phyloP scores from a whole-genome alignment of 92 coral and sea anemone genomes.

The Bergia puertoricense region DNA sequence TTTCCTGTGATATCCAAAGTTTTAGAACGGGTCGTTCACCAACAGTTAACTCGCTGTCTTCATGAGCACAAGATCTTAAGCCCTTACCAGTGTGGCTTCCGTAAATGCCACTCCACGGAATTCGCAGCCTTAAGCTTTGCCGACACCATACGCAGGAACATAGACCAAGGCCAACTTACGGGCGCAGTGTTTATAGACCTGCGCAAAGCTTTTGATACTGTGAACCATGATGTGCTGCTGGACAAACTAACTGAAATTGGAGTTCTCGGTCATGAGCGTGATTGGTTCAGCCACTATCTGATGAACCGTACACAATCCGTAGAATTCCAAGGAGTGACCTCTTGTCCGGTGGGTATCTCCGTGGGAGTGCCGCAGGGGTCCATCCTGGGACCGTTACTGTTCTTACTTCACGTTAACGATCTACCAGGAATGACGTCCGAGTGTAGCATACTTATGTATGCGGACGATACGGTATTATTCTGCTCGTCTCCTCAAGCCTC shows the following conservation, averaged over 20 bases:
- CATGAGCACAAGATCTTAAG: slow-evolving; percentile 45
- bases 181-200: slow-evolving; percentile 46
- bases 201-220: slow-evolving; percentile 42
- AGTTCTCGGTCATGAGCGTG: slow-evolving; percentile 2
- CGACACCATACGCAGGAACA: slow-evolving; percentile 35
- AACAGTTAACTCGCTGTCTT: slow-evolving; percentile 29
- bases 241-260: slow-evolving; percentile 32
- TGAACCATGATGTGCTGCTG: slow-evolving; percentile 22
- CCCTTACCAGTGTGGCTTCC: slow-evolving; percentile 51
- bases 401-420: slow-evolving; percentile 36
- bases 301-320: slow-evolving; percentile 16
- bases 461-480: not conserved
- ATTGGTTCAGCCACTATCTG: slow-evolving; percentile 44
- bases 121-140: slow-evolving; percentile 43
- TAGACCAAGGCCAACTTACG: slow-evolving; percentile 24
- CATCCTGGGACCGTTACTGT: slow-evolving; percentile 39
- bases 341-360: not conserved
- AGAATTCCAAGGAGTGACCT: too few relatives aligned
- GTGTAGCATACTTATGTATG: slow-evolving; percentile 35
- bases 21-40: slow-evolving; percentile 43
- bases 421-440: slow-evolving; percentile 4
- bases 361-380: slow-evolving; percentile 43
- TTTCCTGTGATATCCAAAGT: slow-evolving; percentile 36
- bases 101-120: slow-evolving; percentile 50
- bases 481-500: not conserved